A percentile compares a stretch with the other conserved stretches of the same genome.
These are phyloP conservation scores for Pristionchus mayeri DNA, from an alignment of 2,888 invertebrate genomes.

Conservation along the genomic window DNA sequence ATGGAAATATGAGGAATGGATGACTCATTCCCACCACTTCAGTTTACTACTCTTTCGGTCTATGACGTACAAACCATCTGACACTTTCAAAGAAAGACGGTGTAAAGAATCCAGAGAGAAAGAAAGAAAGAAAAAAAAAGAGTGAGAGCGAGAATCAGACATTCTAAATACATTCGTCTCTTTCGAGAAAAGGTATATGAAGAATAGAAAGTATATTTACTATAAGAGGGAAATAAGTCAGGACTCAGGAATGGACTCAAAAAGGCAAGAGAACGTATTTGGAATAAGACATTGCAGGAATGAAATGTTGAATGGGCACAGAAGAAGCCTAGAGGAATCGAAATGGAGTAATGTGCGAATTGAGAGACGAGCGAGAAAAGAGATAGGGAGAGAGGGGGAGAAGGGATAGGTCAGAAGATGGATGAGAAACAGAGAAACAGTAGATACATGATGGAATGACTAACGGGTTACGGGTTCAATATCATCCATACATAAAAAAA, in stretches of 20 bases:
- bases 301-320: neutral
- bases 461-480: neutral
- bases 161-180: neutral
- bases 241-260: no score
- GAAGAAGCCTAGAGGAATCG: conserved; percentile 20
- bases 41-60: neutral
- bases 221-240: neutral
- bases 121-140: conserved; percentile 10
- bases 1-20: neutral
- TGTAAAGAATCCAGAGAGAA: neutral
- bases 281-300: neutral
- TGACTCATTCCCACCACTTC: neutral
- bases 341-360: conserved; percentile 39
- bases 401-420: conserved; percentile 10
- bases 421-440: conserved; percentile 18
- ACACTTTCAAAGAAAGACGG: neutral
- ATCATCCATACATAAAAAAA: neutral
- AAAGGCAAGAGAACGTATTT: neutral
- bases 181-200: neutral
- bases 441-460: neutral
- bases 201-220: neutral
- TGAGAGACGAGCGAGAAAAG: conserved; percentile 5
- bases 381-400: neutral
- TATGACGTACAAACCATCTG: neutral
- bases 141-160: neutral